Evolutionary conservation across 2,797 vertebrate genomes (phyloP).

Genomic region (Otolemur crassicaudatus): DNA sequence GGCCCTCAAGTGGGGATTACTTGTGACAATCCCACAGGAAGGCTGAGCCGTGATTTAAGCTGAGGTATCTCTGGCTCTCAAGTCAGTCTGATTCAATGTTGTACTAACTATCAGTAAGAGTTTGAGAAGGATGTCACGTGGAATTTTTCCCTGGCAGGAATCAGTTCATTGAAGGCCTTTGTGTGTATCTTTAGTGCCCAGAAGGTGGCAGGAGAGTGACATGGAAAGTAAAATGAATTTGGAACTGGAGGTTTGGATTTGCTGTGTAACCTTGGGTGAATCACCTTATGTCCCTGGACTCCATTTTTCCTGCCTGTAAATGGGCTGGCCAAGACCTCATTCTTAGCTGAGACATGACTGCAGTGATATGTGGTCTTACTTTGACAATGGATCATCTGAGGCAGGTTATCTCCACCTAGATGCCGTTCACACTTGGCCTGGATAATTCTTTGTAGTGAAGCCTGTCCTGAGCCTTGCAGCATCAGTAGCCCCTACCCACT

Average conservation of each 20-base stretch:
- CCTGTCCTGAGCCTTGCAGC: too few species aligned
- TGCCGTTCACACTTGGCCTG: background rate
- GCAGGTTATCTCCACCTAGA: background rate
- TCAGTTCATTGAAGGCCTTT: background rate
- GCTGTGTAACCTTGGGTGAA: background rate
- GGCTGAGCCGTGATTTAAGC: background rate
- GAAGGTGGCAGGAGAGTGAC: background rate
- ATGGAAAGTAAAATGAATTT: background rate
- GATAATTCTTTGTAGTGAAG: background rate
- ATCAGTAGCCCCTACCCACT: too few species aligned
- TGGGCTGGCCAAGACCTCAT: background rate
- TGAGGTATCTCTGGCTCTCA: background rate
- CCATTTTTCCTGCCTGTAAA: background rate
- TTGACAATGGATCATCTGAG: background rate
- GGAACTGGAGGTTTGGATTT: background rate
- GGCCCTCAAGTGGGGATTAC: too few species aligned
- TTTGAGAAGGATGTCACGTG: background rate
- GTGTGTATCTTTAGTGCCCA: background rate
- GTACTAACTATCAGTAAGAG: background rate
- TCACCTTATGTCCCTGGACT: background rate
- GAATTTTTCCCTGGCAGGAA: background rate
- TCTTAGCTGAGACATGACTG: background rate
- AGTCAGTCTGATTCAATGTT: rapidly evolving
- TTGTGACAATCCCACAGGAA: background rate
- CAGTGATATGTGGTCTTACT: background rate